These are phyloP conservation scores for Meta bourneti DNA, from an alignment of 2,888 invertebrate species.

Conservation along the genomic window DNA sequence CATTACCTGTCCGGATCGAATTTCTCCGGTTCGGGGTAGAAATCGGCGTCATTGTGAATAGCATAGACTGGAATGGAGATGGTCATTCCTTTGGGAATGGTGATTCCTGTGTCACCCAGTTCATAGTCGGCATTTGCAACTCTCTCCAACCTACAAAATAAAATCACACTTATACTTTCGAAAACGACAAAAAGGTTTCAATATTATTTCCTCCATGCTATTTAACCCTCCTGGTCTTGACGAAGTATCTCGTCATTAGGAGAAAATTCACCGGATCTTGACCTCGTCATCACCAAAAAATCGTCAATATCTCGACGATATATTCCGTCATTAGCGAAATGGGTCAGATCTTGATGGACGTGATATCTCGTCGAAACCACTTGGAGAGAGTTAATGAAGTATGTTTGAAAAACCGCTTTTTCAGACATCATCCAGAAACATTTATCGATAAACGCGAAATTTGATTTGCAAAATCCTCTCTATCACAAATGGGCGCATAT, in stretches of 20 bases:
- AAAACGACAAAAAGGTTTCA: background rate
- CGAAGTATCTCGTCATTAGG: no score
- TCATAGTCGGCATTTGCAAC: conserved; percentile 45
- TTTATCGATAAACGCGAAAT: background rate
- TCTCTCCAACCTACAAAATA: conserved; percentile 10
- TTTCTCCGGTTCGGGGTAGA: conserved; percentile 28
- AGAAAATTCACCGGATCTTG: no score
- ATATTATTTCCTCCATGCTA: background rate
- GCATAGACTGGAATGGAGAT: conserved; percentile 55
- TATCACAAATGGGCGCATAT: no score
- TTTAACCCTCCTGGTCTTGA: background rate
- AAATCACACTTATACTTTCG: background rate
- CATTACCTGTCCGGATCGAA: conserved; percentile 72
- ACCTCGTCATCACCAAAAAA: background rate
- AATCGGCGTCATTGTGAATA: no score
- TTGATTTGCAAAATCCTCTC: no score
- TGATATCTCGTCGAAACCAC: no score
- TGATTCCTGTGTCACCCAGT: conserved; percentile 26
- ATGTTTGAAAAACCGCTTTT: no score
- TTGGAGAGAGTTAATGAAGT: no score
- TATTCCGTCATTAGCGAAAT: no score
- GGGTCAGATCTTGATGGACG: no score
- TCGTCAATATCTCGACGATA: background rate
- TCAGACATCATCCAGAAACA: no score
- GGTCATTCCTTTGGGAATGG: conserved; percentile 35